Evolutionary conservation across 2,888 invertebrate species (phyloP), one percentile per base, ranked within the genome.

Genomic region (Zaprionus bogoriensis): DNA sequence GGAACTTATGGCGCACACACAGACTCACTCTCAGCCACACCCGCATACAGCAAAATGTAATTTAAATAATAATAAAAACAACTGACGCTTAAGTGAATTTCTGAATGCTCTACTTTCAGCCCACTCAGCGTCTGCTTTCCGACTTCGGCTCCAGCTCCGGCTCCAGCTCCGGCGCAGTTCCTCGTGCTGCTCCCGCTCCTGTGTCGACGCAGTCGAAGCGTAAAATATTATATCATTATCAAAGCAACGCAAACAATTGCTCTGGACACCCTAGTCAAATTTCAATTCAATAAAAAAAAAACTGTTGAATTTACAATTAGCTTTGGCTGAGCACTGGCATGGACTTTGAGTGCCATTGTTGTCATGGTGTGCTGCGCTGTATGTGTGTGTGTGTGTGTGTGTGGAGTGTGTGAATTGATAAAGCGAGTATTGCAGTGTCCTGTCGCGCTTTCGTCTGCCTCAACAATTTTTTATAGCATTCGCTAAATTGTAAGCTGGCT

Each of bases 181-280:
- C 25, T 20, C 32, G 7, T 17, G 30, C 41, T 22, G 27, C 27
- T 27, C 27, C 23, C 1, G 22, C 28, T 42, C 22, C 32, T 38
- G 46, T 46, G 46, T 46, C 41, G 64, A 30, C 65, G 69, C 73
- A 77, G 83, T 76, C 87, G 87, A 87, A 86, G 88, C 87, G 88
- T 87, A 74, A 87, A 87, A 87, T 84, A 87, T 87, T 87, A 83
- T 82, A 77, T 86, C 88, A 86, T 88, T 87, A 88, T 87, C 84
- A 87, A 79, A 70, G 76, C 65, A 74, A 78, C 71, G 84, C 84
- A 80, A 84, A 84, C 85, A 83, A 85, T 78, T 70, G 66, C 60
- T 17, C 65, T 80, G 66, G 80, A 58, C 71, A 72, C 75, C 70
- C 73, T 75, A 85, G 72, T 80, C 85, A 73, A 73, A 73, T 82